Conservation (phyloP, 2,888 invertebrate genomes). For the Thera obeliscata region DNA sequence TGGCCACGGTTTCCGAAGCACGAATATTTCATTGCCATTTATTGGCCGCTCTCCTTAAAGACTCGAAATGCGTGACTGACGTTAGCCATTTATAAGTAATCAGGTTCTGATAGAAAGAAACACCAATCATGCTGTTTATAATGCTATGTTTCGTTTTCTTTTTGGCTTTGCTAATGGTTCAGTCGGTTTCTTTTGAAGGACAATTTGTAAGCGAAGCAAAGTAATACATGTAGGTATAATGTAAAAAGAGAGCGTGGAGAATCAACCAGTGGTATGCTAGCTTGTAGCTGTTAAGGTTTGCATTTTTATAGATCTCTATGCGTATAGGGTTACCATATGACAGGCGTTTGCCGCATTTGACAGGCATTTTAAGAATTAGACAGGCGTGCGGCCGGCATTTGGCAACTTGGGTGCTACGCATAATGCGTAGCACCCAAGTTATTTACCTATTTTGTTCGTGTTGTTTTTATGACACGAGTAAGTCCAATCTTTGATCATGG, state of each 20-base stretch:
- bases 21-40: conserved; percentile 61
- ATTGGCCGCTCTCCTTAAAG: conserved; percentile 56
- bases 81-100: conserved; percentile 60
- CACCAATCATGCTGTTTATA: conserved; percentile 49
- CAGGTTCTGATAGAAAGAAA: conserved; percentile 55
- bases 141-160: conserved; percentile 35
- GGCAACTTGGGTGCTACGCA: too few species aligned
- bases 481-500: neutral
- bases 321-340: too few species aligned
- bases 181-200: conserved; percentile 19
- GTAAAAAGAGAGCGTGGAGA: neutral
- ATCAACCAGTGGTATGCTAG: neutral
- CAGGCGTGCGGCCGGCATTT: too few species aligned
- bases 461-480: too few species aligned
- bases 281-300: neutral
- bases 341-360: too few species aligned
- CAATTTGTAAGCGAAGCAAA: conserved; percentile 7
- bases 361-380: too few species aligned
- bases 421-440: too few species aligned
- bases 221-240: neutral
- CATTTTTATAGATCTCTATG: neutral
- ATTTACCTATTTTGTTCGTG: too few species aligned
- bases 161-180: conserved; percentile 25
- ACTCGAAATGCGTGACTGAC: conserved; percentile 57
- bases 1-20: conserved; percentile 52